A percentile compares a stretch with the other conserved stretches of the same genome.
phyloP scores from a whole-genome alignment of 1,140 invertebrate species.

The Aphidius gifuensis region DNA sequence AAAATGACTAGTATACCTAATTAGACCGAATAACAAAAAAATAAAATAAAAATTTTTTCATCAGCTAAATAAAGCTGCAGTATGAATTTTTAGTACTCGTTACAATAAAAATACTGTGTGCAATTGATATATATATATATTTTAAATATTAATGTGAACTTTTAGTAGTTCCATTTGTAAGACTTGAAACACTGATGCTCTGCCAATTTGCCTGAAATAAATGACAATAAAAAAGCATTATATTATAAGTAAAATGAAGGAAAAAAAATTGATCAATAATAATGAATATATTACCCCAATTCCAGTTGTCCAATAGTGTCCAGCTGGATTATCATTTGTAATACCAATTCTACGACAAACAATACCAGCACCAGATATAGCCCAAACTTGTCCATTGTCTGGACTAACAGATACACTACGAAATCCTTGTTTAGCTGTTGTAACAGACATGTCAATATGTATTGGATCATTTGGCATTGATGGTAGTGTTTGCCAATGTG shows the following conservation, averaged over 20 bases:
- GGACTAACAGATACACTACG: conserved; percentile 64
- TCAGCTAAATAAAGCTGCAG: too few species aligned
- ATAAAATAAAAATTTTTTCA: too few species aligned
- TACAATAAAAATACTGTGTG: conserved; percentile 16
- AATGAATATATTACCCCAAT: conserved; percentile 61
- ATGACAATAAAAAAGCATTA: conserved; percentile 20
- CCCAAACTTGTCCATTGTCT: conserved; percentile 66
- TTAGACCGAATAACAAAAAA: too few species aligned
- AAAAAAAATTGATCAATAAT: conserved; percentile 12
- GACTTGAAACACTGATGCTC: conserved; percentile 43
- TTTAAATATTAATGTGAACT: conserved; percentile 14
- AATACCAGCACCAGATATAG: conserved; percentile 68
- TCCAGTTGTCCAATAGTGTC: conserved; percentile 73
- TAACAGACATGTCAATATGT: conserved; percentile 52
- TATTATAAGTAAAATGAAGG: conserved; percentile 2
- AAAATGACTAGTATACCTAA: too few species aligned
- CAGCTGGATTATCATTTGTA: conserved; percentile 65
- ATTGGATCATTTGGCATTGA: conserved; percentile 61
- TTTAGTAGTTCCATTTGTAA: conserved; percentile 33
- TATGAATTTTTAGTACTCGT: background rate
- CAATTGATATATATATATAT: conserved; percentile 5
- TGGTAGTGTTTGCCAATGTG: conserved; percentile 66
- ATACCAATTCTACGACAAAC: conserved; percentile 71
- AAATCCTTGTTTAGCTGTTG: conserved; percentile 58
- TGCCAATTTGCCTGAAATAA: conserved; percentile 51